Evolutionary conservation across 2,888 invertebrate genomes (phyloP).

Genomic region (Cacoxenus indagator): DNA sequence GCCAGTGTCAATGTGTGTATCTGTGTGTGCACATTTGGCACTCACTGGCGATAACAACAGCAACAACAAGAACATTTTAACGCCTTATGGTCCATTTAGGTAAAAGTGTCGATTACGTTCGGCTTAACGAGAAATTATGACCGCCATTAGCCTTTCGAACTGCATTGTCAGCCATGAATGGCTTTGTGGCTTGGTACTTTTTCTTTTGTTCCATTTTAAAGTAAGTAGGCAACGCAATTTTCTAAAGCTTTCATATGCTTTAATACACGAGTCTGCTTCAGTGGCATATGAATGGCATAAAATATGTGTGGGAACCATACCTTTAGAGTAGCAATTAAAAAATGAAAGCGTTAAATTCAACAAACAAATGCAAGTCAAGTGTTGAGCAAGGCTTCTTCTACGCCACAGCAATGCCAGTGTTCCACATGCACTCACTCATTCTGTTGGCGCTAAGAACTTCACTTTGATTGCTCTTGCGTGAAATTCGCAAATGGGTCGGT

Average conservation of each 20-base stretch:
- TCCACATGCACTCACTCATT: neutral
- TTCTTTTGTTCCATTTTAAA: neutral
- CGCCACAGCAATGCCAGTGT: no score
- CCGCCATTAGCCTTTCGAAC: slow-evolving; percentile 28
- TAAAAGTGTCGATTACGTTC: slow-evolving; percentile 66
- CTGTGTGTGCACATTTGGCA: neutral
- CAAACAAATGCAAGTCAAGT: neutral
- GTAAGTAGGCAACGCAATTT: neutral
- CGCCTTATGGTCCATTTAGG: slow-evolving; percentile 67
- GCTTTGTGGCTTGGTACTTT: neutral
- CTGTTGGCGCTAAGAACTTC: neutral
- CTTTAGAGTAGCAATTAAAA: no score
- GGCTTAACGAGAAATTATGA: slow-evolving; percentile 67
- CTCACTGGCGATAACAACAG: slow-evolving; percentile 49
- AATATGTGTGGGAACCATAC: no score
- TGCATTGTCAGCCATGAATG: neutral
- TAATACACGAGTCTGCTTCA: neutral
- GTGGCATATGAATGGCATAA: neutral
- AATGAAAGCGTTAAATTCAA: neutral
- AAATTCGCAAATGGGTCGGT: slow-evolving; percentile 15
- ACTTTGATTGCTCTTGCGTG: slow-evolving; percentile 24
- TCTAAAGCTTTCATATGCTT: neutral
- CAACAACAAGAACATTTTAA: no score
- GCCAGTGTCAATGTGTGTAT: slow-evolving; percentile 2
- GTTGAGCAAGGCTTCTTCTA: no score